These are phyloP conservation scores for Watsonalla cultraria DNA, from an alignment of 2,888 invertebrate genomes.

Conservation along the genomic window DNA sequence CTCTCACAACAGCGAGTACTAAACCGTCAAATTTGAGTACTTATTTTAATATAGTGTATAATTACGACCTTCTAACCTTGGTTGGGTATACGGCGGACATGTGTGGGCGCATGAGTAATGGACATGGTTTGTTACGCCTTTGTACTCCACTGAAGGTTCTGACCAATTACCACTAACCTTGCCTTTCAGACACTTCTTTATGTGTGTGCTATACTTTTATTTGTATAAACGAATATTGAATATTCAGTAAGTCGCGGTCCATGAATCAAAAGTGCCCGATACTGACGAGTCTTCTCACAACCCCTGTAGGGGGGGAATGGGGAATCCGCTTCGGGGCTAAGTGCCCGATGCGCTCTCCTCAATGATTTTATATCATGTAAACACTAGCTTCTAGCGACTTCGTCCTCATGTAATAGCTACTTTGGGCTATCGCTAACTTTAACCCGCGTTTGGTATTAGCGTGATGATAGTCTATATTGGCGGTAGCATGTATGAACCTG, in stretches of 20 bases:
- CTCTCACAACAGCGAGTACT: background rate
- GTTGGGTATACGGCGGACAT: slow-evolving; percentile 15
- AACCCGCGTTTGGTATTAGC: too few species aligned
- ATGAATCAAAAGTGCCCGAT: background rate
- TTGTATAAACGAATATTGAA: background rate
- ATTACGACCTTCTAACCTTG: slow-evolving; percentile 18
- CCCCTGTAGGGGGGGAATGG: too few species aligned
- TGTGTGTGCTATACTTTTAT: background rate
- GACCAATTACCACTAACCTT: slow-evolving; percentile 21
- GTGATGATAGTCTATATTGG: too few species aligned
- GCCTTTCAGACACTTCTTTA: background rate
- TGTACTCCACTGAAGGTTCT: slow-evolving; percentile 26
- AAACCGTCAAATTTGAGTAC: slow-evolving; percentile 6
- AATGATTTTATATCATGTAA: too few species aligned
- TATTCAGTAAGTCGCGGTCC: background rate
- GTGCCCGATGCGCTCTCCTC: background rate
- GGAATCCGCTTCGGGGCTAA: too few species aligned
- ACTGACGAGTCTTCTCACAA: too few species aligned
- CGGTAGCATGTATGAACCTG: too few species aligned
- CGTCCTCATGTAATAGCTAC: too few species aligned
- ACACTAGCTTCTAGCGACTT: too few species aligned
- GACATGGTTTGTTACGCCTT: slow-evolving; percentile 27
- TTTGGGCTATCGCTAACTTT: too few species aligned
- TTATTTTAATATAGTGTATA: slow-evolving; percentile 10
- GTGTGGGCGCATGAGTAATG: slow-evolving; percentile 44